Evolutionary conservation across 1,140 invertebrate species (phyloP).

Genomic region (Grapholita molesta): DNA sequence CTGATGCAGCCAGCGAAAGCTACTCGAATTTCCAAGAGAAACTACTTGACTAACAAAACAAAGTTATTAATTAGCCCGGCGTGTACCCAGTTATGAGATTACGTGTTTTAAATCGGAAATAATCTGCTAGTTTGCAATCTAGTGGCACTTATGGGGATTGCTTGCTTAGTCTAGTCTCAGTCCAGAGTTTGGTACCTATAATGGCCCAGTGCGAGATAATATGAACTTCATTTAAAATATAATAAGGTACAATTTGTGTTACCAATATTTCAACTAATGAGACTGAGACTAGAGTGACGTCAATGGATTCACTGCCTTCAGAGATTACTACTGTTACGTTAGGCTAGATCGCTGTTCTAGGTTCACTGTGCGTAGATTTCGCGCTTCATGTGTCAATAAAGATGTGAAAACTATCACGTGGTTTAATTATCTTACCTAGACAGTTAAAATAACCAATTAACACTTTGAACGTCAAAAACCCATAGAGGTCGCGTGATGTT

Average conservation of each 20-base stretch:
- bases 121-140: not conserved
- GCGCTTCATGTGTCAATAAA: conserved; percentile 71
- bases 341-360: conserved; percentile 46
- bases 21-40: no score
- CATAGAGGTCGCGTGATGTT: no score
- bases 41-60: no score
- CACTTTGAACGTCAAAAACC: not conserved
- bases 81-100: not conserved
- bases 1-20: no score
- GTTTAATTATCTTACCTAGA: not conserved
- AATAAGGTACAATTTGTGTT: not conserved
- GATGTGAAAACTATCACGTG: conserved; percentile 45
- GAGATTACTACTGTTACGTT: conserved; percentile 57
- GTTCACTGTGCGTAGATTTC: conserved; percentile 50
- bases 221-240: not conserved
- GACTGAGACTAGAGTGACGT: not conserved
- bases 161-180: not conserved
- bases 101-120: not conserved
- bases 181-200: not conserved
- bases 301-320: conserved; percentile 46
- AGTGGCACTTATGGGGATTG: not conserved
- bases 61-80: no score
- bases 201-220: not conserved
- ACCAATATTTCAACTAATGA: not conserved
- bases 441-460: conserved; percentile 14